These are phyloP conservation scores for Rhinatrema bivittatum DNA, from an alignment of 2,797 vertebrate genomes.

Conservation along the genomic window DNA sequence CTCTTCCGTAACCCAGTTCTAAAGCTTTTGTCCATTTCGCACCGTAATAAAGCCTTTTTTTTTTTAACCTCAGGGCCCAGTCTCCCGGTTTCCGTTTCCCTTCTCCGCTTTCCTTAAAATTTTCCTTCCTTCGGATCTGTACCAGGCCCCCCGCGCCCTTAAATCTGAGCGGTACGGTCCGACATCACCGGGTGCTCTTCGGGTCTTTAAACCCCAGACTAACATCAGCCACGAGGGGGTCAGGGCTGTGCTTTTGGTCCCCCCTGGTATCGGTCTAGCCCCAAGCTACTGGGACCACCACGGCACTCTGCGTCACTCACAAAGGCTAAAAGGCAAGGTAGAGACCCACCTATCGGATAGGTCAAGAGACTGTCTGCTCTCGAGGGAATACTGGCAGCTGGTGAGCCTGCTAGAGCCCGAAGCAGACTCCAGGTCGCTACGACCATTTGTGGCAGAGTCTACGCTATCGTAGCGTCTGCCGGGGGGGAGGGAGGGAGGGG, in stretches of 20 bases:
- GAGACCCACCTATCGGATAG: slow-evolving; percentile 83
- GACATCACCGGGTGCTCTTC: no score
- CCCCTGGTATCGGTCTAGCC: slow-evolving; percentile 40
- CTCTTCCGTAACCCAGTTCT: no score
- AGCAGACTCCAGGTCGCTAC: slow-evolving; percentile 88
- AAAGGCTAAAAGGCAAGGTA: slow-evolving; percentile 25
- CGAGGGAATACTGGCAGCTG: slow-evolving; percentile 86
- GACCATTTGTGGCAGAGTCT: slow-evolving; percentile 86
- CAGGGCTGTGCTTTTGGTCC: slow-evolving; percentile 14
- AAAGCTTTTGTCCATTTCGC: no score
- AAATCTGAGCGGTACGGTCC: no score
- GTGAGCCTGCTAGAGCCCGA: slow-evolving; percentile 84
- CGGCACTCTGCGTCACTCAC: slow-evolving; percentile 36
- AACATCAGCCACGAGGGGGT: neutral
- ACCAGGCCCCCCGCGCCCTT: no score
- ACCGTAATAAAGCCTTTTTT: no score
- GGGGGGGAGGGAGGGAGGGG: slow-evolving; percentile 53
- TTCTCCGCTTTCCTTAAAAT: no score
- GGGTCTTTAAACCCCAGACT: no score
- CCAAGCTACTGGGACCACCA: slow-evolving; percentile 34
- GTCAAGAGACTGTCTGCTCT: slow-evolving; percentile 79
- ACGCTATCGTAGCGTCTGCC: slow-evolving; percentile 91
- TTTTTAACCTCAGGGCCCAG: no score
- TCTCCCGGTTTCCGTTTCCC: no score
- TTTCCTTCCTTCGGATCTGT: no score